Evolutionary conservation across 1,140 invertebrate genomes (phyloP).

Genomic region (Psix sp.): DNA sequence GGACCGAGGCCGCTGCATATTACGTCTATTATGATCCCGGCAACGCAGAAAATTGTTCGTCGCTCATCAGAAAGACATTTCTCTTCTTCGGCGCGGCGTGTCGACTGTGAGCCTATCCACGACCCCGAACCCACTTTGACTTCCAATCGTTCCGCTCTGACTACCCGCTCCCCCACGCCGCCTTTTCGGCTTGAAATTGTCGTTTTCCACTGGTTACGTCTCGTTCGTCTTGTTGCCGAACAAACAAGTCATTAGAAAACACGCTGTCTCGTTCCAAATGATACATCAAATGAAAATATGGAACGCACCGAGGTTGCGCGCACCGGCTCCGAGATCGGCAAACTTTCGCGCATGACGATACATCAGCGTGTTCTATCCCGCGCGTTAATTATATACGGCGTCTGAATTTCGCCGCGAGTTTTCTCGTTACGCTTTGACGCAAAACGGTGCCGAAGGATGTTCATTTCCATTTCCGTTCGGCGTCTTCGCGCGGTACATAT

Average conservation of each 20-base stretch:
- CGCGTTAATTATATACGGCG: conserved; percentile 59
- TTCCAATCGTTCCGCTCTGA: no score
- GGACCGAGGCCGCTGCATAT: conserved; percentile 48
- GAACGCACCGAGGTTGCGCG: conserved; percentile 17
- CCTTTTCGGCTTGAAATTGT: no score
- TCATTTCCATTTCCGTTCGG: conserved; percentile 58
- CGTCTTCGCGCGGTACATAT: conserved; percentile 26
- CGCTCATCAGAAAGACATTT: conserved; percentile 49
- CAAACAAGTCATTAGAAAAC: no score
- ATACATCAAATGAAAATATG: no score
- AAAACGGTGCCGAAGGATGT: conserved; percentile 61
- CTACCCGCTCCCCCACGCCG: no score
- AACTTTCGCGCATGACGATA: conserved; percentile 56
- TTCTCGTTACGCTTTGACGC: conserved; percentile 62
- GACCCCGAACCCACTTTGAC: no score
- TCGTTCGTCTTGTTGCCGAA: no score
- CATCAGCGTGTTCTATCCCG: conserved; percentile 42
- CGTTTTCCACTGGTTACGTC: no score
- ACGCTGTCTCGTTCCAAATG: no score
- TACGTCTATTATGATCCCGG: conserved; percentile 48
- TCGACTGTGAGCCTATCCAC: neutral
- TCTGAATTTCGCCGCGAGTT: conserved; percentile 59
- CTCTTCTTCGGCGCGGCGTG: conserved; percentile 5
- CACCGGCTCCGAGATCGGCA: no score
- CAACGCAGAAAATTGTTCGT: conserved; percentile 43